Evolutionary conservation across 2,797 vertebrate genomes (phyloP), one percentile per base, ranked within the genome.

Genomic region (Gadopsis marmoratus): DNA sequence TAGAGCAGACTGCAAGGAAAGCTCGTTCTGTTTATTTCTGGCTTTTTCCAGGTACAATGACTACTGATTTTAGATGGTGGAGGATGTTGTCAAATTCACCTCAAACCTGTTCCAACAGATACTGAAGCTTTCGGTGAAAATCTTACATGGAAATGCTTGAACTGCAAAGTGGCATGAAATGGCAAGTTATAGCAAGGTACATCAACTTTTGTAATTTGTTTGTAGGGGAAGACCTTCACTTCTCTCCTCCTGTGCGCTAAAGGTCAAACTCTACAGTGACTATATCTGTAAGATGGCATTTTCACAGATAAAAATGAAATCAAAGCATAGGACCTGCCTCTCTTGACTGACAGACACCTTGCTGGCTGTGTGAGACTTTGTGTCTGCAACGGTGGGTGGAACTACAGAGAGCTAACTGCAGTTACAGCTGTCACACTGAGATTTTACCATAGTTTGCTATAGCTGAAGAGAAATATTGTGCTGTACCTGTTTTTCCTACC

Each of bases 51-150:
- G 37, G n/a, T 35, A 0, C 21, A 67, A 39, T 3, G 1, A 19
- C 23, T 37, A 16, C 31, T 0, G 48, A 14, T 5, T 53, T 58
- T n/a, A 45, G 37, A 76, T 29, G 19, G 16, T 29, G 19, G 16
- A 35, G 10, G 23, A 31, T 53, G 45, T 43, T 78, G 65, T 81
- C 61, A 81, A 51, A 74, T 65, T 74, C 48, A 47, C 4, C 17
- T 56, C 31, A 48, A 54, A 58, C 14, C 21, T 17, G 31, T 29
- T 54, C 71, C 48, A 13, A 10, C 41, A 35, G 59, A 60, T n/a
- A 19, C 19, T 4, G 11, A 56, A 39, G 21, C n/a, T 63, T 21
- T 69, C n/a, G 1, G 31, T n/a, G 17, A 54, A 70, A 29, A 70
- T 47, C 41, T 53, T 13, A 37, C 51, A 64, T 51, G 16, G 43